phyloP scores from a whole-genome alignment of 2,113 vertebrate species.

The rat (Rattus norvegicus) region DNA sequence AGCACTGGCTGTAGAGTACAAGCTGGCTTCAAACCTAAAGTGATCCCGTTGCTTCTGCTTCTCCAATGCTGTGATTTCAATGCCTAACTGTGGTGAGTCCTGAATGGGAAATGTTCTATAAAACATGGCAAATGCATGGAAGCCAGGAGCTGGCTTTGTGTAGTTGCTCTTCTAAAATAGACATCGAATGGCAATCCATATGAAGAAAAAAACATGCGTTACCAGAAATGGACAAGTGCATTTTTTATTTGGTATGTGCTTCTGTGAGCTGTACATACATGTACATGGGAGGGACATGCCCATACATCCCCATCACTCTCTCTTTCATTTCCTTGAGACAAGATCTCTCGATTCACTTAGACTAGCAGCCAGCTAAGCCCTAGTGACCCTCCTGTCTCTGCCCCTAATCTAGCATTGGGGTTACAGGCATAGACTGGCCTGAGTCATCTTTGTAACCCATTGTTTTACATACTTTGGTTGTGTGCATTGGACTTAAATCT shows the following conservation, averaged over 20 bases:
- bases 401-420: background rate
- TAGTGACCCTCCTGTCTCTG: background rate
- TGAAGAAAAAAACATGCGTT: background rate
- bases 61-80: background rate
- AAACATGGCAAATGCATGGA: background rate
- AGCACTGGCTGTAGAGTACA: background rate
- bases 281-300: too few species aligned
- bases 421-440: too few species aligned
- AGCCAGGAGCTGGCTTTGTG: background rate
- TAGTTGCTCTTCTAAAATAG: background rate
- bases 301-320: background rate
- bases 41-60: background rate
- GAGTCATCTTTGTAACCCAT: background rate
- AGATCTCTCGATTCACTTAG: background rate
- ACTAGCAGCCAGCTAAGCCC: background rate
- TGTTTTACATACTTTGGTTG: background rate
- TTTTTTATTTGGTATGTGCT: background rate
- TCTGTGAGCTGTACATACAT: too few species aligned
- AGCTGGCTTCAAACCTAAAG: background rate
- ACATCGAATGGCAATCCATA: background rate
- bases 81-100: background rate
- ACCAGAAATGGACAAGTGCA: background rate
- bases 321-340: background rate
- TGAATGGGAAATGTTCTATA: background rate
- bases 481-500: background rate